These are phyloP conservation scores for Vandiemenella viatica DNA, from an alignment of 2,888 invertebrate genomes.

Conservation along the genomic window DNA sequence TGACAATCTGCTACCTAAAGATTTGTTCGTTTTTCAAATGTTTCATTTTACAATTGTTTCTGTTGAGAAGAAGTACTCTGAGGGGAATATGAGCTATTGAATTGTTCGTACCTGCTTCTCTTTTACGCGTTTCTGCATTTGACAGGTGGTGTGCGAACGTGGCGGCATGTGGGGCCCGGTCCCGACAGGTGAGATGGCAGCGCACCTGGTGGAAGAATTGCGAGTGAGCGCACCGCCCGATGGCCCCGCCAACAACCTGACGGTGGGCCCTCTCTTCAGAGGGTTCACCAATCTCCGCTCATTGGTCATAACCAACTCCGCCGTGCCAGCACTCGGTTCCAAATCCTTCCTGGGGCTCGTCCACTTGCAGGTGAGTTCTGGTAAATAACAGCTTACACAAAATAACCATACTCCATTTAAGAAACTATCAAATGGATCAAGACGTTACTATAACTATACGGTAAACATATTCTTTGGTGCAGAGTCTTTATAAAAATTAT, in stretches of 20 bases:
- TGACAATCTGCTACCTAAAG: too few relatives aligned
- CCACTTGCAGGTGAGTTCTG: neutral
- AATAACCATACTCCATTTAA: too few relatives aligned
- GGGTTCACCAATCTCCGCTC: neutral
- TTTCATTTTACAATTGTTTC: too few relatives aligned
- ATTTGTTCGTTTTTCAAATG: too few relatives aligned
- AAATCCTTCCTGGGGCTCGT: neutral
- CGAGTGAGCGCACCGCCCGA: neutral
- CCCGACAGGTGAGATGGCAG: neutral
- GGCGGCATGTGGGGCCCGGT: neutral
- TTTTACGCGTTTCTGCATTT: constrained; percentile 85
- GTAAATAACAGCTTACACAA: too few relatives aligned
- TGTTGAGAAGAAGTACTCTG: too few relatives aligned
- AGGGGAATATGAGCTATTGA: too few relatives aligned
- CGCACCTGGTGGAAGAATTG: neutral
- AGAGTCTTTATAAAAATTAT: too few relatives aligned
- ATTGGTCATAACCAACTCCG: neutral
- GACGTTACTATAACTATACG: too few relatives aligned
- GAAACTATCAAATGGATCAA: too few relatives aligned
- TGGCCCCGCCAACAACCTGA: neutral
- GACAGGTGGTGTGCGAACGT: constrained; percentile 7
- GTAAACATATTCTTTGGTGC: too few relatives aligned
- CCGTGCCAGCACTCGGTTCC: neutral
- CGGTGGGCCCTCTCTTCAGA: neutral
- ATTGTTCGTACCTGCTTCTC: too few relatives aligned